These are phyloP conservation scores for Dinoponera quadriceps DNA, from an alignment of 1,140 invertebrate genomes.

Conservation along the genomic window DNA sequence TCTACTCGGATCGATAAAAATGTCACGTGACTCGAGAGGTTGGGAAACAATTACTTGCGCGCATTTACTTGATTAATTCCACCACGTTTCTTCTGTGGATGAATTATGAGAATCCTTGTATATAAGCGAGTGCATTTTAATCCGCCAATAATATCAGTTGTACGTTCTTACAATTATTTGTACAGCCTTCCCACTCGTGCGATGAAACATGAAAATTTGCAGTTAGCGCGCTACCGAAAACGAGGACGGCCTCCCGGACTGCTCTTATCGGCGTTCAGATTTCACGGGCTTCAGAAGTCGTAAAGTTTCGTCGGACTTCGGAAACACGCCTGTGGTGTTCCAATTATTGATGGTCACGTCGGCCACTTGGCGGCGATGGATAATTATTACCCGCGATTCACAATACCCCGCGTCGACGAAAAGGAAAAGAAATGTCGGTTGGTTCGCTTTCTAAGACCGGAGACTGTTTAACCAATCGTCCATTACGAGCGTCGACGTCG, in stretches of 20 bases:
- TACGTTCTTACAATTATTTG: not conserved
- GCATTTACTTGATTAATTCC: too few species aligned
- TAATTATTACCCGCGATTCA: conserved; percentile 49
- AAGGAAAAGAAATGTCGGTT: conserved; percentile 31
- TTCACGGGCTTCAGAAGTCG: conserved; percentile 10
- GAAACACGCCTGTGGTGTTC: conserved; percentile 27
- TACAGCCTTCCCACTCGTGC: not conserved
- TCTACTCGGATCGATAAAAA: too few species aligned
- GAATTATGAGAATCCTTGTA: too few species aligned
- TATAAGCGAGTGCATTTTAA: too few species aligned
- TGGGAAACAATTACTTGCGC: too few species aligned
- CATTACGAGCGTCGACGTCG: conserved; percentile 54
- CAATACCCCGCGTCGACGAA: conserved; percentile 42
- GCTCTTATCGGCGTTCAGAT: conserved; percentile 24
- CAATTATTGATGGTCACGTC: conserved; percentile 31
- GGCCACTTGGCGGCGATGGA: not conserved
- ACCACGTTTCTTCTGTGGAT: too few species aligned
- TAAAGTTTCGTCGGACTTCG: conserved; percentile 35
- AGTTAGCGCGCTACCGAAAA: not conserved
- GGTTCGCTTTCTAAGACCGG: conserved; percentile 67
- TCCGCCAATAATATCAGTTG: too few species aligned
- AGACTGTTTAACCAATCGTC: conserved; percentile 69
- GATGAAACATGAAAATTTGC: conserved; percentile 36
- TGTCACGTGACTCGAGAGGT: too few species aligned
- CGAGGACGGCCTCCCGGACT: not conserved